phyloP scores from a whole-genome alignment of 2,888 invertebrate species.

The Ariolimax columbianus region DNA sequence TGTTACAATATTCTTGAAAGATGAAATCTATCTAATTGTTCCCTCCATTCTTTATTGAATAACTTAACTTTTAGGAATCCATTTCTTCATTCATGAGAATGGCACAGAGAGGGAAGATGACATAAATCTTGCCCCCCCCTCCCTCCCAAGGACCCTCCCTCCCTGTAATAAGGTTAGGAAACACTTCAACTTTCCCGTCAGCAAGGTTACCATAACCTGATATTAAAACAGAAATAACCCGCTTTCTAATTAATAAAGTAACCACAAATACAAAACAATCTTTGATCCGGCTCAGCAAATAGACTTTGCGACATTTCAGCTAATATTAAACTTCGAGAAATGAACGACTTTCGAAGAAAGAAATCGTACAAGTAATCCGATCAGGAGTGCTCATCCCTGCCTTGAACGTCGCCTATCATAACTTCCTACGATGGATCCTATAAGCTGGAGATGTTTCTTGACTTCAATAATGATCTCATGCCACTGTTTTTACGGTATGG shows the following conservation, averaged over 20 bases:
- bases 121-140: not conserved
- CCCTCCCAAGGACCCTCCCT: too few relatives aligned
- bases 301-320: not conserved
- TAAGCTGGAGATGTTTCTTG: too few relatives aligned
- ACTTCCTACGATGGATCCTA: not conserved
- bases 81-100: not conserved
- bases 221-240: not conserved
- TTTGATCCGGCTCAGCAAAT: not conserved
- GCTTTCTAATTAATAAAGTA: constrained; percentile 1
- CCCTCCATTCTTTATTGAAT: not conserved
- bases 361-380: not conserved
- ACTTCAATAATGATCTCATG: too few relatives aligned
- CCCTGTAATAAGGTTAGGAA: not conserved
- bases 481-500: too few relatives aligned
- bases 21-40: too few relatives aligned
- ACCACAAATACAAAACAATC: not conserved
- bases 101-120: not conserved
- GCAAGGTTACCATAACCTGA: not conserved
- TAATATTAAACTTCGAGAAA: not conserved
- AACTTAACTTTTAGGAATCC: not conserved
- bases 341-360: not conserved
- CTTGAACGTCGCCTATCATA: not conserved
- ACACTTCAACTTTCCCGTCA: not conserved
- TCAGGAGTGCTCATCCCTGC: not conserved
- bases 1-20: too few relatives aligned